These are phyloP conservation scores for Embiotoca jacksoni DNA, from an alignment of 2,113 vertebrate species.

Conservation along the genomic window DNA sequence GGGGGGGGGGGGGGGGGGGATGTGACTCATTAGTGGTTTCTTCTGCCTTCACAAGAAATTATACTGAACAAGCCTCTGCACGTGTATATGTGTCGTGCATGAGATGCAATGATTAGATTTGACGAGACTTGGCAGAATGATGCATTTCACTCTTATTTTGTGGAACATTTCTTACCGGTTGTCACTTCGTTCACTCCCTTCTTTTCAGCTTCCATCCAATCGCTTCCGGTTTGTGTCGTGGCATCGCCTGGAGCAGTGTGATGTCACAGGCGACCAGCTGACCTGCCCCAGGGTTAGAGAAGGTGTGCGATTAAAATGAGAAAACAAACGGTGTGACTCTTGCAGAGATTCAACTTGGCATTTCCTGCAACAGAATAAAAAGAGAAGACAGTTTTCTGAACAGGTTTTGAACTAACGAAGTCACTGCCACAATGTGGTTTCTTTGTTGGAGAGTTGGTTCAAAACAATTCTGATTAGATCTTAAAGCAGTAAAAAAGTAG, in stretches of 20 bases:
- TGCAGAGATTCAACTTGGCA: neutral
- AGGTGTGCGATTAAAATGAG: slow-evolving; percentile 81
- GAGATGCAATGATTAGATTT: neutral
- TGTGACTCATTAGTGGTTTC: slow-evolving; percentile 7
- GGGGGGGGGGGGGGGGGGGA: neutral
- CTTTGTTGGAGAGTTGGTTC: neutral
- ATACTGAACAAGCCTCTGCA: neutral
- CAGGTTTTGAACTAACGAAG: neutral
- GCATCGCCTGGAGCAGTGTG: slow-evolving; percentile 88
- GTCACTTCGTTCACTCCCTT: neutral
- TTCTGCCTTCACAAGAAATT: neutral
- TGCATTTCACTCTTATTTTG: too few species aligned
- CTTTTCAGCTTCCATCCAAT: slow-evolving; percentile 89
- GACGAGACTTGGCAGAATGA: too few species aligned
- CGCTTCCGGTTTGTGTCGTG: slow-evolving; percentile 89
- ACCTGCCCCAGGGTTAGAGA: slow-evolving; percentile 92
- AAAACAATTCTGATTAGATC: too few species aligned
- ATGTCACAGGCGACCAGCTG: slow-evolving; percentile 91
- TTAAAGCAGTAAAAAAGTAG: neutral
- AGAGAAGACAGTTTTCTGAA: neutral
- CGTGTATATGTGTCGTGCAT: neutral
- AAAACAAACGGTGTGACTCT: neutral
- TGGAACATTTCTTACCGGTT: neutral
- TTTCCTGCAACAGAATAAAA: neutral
- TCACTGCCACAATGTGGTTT: neutral